Conservation (phyloP, 1,140 invertebrate genomes). For the Pararge aegeria region DNA sequence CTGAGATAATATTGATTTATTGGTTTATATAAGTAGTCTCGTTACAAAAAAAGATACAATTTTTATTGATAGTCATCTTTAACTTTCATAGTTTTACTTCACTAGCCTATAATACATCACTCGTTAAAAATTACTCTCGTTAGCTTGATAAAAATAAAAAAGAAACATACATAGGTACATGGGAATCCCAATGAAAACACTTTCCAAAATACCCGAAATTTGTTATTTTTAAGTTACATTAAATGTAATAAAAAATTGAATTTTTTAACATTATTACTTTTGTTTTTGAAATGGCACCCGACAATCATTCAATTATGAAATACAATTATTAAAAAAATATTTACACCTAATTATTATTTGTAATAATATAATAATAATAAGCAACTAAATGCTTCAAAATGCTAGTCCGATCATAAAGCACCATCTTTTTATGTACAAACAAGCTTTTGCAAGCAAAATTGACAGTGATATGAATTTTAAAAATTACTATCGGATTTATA, state of each 20-base stretch:
- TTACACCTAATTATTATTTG: conserved; percentile 44
- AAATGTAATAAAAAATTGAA: conserved; percentile 27
- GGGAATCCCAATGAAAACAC: conserved; percentile 13
- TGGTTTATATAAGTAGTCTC: conserved; percentile 4
- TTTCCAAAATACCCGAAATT: conserved; percentile 5
- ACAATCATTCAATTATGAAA: conserved; percentile 37
- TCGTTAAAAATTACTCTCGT: conserved; percentile 16
- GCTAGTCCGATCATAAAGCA: conserved; percentile 60
- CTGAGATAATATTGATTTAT: conserved; percentile 7
- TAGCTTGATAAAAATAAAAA: conserved; percentile 19
- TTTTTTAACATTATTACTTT: conserved; percentile 19
- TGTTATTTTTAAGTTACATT: conserved; percentile 12
- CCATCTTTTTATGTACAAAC: conserved; percentile 39
- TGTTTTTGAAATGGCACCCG: conserved; percentile 53
- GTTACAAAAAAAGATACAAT: conserved; percentile 21
- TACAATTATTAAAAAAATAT: conserved; percentile 45
- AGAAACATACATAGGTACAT: conserved; percentile 27
- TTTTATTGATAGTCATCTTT: conserved; percentile 17
- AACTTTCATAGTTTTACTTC: conserved; percentile 14
- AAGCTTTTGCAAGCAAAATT: conserved; percentile 12
- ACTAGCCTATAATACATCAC: conserved; percentile 25
- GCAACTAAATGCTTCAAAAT: conserved; percentile 73
- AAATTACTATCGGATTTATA: conserved; percentile 11
- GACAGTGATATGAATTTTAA: conserved; percentile 27
- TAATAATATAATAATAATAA: conserved; percentile 30